phyloP scores from a whole-genome alignment of 2,113 vertebrate species.

The Cromileptes altivelis region DNA sequence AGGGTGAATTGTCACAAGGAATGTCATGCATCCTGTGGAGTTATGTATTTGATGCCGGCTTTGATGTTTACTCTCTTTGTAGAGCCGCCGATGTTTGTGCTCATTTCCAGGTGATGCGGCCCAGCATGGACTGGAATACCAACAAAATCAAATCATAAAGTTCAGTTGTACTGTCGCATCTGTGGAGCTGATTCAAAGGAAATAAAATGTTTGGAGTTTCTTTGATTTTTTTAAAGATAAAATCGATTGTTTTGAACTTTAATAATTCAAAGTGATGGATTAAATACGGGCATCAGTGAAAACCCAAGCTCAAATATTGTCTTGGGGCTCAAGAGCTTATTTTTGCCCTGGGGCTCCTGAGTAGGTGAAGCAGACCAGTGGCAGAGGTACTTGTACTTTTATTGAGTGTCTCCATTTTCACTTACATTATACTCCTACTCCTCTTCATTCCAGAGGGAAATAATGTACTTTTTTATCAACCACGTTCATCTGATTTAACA shows the following conservation, averaged over 20 bases:
- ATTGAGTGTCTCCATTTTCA: no score
- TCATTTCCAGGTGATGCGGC: background rate
- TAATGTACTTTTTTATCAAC: no score
- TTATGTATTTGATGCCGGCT: conserved; percentile 16
- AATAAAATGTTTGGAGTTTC: background rate
- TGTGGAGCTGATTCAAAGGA: background rate
- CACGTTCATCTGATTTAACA: no score
- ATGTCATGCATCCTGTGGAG: conserved; percentile 40
- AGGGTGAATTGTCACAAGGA: conserved; percentile 49
- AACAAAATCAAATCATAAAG: background rate
- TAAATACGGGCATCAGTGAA: no score
- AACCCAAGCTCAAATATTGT: background rate
- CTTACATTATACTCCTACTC: no score
- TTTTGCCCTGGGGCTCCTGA: no score
- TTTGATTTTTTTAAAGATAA: background rate
- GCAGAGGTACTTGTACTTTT: no score
- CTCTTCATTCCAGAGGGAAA: no score
- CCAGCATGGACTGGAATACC: background rate
- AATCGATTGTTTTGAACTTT: background rate
- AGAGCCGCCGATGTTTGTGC: conserved; percentile 12
- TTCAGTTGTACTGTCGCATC: background rate
- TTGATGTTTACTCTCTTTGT: conserved; percentile 56
- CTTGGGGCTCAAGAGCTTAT: background rate
- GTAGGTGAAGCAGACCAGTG: no score
- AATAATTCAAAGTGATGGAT: background rate